Conservation (phyloP, 2,113 vertebrate genomes). For the Amazona guildingii region DNA sequence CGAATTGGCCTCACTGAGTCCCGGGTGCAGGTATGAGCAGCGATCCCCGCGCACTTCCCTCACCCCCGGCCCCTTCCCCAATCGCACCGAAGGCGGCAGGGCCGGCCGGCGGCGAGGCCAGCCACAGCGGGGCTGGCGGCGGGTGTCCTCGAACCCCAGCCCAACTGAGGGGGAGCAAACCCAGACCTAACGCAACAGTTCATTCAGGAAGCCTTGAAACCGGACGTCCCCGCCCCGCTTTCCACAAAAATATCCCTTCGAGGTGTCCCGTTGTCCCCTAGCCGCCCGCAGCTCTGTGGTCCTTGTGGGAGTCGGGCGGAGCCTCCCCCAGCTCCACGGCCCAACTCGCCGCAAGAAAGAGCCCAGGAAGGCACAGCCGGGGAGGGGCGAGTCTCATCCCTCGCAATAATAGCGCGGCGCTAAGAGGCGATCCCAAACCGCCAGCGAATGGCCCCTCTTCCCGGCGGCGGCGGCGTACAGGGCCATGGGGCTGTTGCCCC, state of each 20-base stretch:
- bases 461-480: no score
- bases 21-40: constrained; percentile 87
- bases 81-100: neutral
- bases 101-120: neutral
- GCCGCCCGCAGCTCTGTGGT: neutral
- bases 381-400: neutral
- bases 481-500: neutral
- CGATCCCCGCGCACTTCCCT: neutral
- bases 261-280: neutral
- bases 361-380: neutral
- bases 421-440: neutral
- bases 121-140: neutral
- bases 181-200: neutral
- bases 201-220: neutral
- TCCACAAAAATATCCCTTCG: neutral
- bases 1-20: constrained; percentile 94
- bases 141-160: neutral
- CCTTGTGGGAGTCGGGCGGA: neutral
- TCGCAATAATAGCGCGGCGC: neutral
- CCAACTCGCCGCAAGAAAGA: neutral
- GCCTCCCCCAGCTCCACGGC: neutral
- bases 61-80: neutral
- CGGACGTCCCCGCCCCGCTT: neutral
- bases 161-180: neutral
- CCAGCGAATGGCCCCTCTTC: fast-evolving